Evolutionary conservation across 2,113 vertebrate species (phyloP).

Genomic region (Eretmochelys imbricata): DNA sequence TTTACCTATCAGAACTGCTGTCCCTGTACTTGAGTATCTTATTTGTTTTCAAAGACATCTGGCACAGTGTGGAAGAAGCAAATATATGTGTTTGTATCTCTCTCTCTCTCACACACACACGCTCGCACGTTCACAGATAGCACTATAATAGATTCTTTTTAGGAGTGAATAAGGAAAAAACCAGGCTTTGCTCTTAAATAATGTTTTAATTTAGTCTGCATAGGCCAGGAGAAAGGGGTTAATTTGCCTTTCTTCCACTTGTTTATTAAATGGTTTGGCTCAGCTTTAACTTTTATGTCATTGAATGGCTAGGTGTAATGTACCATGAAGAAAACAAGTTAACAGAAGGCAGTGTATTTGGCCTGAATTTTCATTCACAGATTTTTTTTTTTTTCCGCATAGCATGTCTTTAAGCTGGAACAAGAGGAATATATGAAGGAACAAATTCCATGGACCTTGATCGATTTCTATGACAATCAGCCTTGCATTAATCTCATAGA

Average conservation of each 20-base stretch:
- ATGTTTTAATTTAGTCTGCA: neutral
- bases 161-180: neutral
- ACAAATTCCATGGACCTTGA: conserved; percentile 98
- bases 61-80: neutral
- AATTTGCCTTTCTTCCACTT: conserved; percentile 29
- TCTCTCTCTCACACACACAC: neutral
- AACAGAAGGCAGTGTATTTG: neutral
- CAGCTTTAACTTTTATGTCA: neutral
- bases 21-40: conserved; percentile 8
- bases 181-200: neutral
- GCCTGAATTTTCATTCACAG: conserved; percentile 47
- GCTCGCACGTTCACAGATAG: neutral
- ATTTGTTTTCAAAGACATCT: neutral
- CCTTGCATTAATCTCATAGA: conserved; percentile 99
- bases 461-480: conserved; percentile 99
- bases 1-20: neutral
- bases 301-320: conserved; percentile 25
- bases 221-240: conserved; percentile 10
- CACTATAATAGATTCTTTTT: neutral
- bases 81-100: neutral
- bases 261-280: conserved; percentile 35
- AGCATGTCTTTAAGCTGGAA: conserved; percentile 99
- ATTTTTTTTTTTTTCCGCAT: conserved; percentile 44
- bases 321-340: conserved; percentile 12
- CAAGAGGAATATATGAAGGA: conserved; percentile 99